Base-by-base conservation (phyloP, 2,888 invertebrate species). In the Merodon equestris region DNA sequence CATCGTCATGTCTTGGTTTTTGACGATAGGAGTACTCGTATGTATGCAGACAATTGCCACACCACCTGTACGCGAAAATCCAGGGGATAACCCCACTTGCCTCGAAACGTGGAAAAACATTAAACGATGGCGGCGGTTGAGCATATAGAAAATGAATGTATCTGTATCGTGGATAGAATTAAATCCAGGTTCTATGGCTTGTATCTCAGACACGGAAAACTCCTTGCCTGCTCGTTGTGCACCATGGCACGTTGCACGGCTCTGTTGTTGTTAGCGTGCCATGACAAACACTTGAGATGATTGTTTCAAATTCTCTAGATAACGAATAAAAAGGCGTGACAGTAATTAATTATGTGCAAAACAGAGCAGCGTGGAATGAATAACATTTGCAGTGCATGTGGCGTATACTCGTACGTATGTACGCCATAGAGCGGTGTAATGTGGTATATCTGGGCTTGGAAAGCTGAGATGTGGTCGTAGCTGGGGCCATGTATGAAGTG, bases 281-380 rank as follows among this genome's bases (percentile, higher is more conserved):
- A 83, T 82, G 82, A 83, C 83, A 82, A 83, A 83, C 85, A 84
- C 84, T 84, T 82, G 83, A 85, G 85, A 86, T 86, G 86, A 87
- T 87, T 87, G 86, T 85, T 87, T 87, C 85, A 86, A 87, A 86
- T 86, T 84, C 83, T 82, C 83, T 7, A 83, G 83, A 83, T 84
- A 84, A 83, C 82, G 82, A 82, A 82, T 82, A 85, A 83, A 83
- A 85, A 88, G 88, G 88, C 88, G 88, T 88, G 88, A 88, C 88
- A 88, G 88, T 88, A 88, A 88, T 88, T 88, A 88, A 88, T 88
- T 88, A 88, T 87, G 85, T 85, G 79, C 79, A 79, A 79, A 79
- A 74, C 79, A 79, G 79, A 74, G 74, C 63, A 58, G 60, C 58
- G 71, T 74, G 68, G 60, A 79, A 79, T 79, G 79, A 79, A 74